These are phyloP conservation scores for Lasioglossum malachurum DNA, from an alignment of 2,888 invertebrate species.

Conservation along the genomic window DNA sequence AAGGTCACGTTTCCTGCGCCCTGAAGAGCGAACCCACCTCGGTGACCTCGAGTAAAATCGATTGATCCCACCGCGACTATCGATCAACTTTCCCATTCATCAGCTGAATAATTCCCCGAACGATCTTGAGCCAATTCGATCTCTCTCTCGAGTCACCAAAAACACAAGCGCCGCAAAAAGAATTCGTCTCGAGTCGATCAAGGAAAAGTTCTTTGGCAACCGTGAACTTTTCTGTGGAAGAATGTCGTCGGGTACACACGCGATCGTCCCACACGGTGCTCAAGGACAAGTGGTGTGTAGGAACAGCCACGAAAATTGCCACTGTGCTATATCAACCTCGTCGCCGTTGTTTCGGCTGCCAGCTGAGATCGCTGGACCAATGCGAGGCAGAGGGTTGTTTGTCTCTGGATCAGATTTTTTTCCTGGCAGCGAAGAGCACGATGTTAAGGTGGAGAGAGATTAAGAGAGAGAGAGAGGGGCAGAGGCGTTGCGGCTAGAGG, in stretches of 20 bases:
- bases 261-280: neutral
- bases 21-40: neutral
- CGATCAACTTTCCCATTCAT: neutral
- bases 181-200: neutral
- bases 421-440: slow-evolving; percentile 44
- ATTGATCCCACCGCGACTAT: slow-evolving; percentile 7
- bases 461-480: slow-evolving; percentile 15
- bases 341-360: neutral
- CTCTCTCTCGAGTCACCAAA: neutral
- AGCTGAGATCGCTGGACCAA: neutral
- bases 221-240: neutral
- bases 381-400: slow-evolving; percentile 33
- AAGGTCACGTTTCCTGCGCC: neutral
- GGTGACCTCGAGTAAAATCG: neutral
- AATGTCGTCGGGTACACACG: neutral
- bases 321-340: neutral
- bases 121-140: neutral
- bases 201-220: neutral
- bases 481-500: slow-evolving; percentile 63
- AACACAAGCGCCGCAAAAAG: neutral
- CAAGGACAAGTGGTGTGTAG: neutral
- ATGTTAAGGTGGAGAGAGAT: slow-evolving; percentile 18
- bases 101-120: neutral
- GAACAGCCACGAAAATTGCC: neutral
- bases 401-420: slow-evolving; percentile 17